phyloP scores from a whole-genome alignment of 2,797 vertebrate genomes.

The Eleutherodactylus coqui region DNA sequence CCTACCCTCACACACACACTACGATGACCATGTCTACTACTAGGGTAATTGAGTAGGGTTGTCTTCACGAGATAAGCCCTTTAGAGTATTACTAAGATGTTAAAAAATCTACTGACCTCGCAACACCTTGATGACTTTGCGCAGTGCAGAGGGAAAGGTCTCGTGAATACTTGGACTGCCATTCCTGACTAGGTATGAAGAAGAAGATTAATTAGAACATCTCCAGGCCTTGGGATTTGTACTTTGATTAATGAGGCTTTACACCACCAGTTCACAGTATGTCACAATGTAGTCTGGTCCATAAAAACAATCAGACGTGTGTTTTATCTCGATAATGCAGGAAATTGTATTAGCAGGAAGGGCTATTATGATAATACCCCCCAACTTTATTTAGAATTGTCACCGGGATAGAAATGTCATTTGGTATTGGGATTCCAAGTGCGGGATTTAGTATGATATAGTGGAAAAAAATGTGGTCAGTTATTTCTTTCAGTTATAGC shows the following conservation, averaged over 20 bases:
- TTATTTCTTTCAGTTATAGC: background rate
- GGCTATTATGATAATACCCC: background rate
- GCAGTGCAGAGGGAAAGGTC: constrained; percentile 22
- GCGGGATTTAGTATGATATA: background rate
- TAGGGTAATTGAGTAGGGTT: background rate
- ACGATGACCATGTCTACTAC: background rate
- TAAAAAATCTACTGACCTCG: background rate
- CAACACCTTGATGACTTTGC: constrained; percentile 23
- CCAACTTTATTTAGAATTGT: background rate
- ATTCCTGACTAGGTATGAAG: constrained; percentile 66
- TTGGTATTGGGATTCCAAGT: background rate
- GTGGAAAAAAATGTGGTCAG: background rate
- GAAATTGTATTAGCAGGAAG: background rate
- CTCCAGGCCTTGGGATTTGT: constrained; percentile 72
- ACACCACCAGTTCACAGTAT: constrained; percentile 67
- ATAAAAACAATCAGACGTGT: constrained; percentile 36
- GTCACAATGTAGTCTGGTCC: constrained; percentile 68
- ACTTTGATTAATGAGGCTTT: constrained; percentile 75
- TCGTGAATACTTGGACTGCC: constrained; percentile 17
- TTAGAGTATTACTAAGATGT: background rate
- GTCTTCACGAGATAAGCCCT: background rate
- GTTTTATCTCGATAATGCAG: background rate
- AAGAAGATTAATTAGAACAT: constrained; percentile 73
- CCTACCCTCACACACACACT: no score
- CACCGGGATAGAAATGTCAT: background rate